A percentile compares a stretch with the other conserved stretches of the same genome.
phyloP scores from a whole-genome alignment of 1,140 invertebrate genomes.

The Lordiphosa clarofinis region DNA sequence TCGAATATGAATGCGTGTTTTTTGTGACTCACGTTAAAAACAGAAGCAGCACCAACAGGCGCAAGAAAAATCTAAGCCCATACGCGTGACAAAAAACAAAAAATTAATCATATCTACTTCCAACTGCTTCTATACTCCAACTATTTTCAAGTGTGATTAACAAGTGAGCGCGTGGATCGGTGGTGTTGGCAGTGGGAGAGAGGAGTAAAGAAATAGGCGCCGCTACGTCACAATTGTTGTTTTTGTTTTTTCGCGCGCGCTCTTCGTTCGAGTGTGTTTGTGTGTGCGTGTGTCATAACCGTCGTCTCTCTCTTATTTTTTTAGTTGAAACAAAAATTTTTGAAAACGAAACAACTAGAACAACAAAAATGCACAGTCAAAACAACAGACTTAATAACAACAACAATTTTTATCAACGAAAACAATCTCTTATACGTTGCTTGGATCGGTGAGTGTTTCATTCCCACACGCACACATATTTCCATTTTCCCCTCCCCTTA shows the following conservation, averaged over 20 bases:
- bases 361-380: conserved; percentile 33
- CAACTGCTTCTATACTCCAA: conserved; percentile 3
- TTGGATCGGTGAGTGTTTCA: conserved; percentile 38
- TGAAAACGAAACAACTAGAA: conserved; percentile 9
- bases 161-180: conserved; percentile 43
- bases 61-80: conserved; percentile 52
- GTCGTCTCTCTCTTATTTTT: conserved; percentile 1
- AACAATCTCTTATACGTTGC: conserved; percentile 32
- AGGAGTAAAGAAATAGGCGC: conserved; percentile 11
- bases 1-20: conserved; percentile 19
- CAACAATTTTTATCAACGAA: conserved; percentile 40
- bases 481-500: not conserved
- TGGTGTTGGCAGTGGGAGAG: conserved; percentile 12
- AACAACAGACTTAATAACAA: conserved; percentile 37
- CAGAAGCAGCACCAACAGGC: conserved; percentile 18
- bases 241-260: conserved; percentile 11
- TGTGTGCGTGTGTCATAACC: conserved; percentile 10
- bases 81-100: conserved; percentile 61
- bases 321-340: conserved; percentile 2
- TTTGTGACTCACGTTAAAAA: conserved; percentile 23
- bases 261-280: not conserved
- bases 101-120: conserved; percentile 53
- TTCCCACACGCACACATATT: not conserved
- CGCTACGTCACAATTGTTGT: conserved; percentile 24
- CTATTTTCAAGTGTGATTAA: conserved; percentile 50